Conservation (phyloP, 2,888 invertebrate genomes). For the Copidosoma aretas region DNA sequence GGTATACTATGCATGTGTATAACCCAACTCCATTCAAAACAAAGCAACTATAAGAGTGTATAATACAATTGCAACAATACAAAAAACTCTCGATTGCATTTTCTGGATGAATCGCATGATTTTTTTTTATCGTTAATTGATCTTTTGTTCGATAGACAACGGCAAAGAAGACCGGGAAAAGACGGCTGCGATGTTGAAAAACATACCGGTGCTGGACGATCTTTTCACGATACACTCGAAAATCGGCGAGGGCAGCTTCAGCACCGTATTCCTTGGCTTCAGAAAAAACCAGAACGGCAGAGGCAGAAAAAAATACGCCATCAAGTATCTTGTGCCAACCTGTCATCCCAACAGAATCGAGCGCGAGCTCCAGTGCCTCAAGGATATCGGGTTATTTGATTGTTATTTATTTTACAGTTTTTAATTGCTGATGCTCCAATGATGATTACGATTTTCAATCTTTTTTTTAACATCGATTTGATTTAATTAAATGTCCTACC, state of each 20-base stretch:
- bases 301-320: conserved; percentile 71
- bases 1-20: no score
- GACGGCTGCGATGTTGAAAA: conserved; percentile 59
- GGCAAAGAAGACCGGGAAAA: conserved; percentile 7
- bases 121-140: no score
- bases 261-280: conserved; percentile 82
- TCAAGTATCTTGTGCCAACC: conserved; percentile 88
- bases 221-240: conserved; percentile 74
- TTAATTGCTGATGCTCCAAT: no score
- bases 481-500: no score
- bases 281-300: conserved; percentile 62
- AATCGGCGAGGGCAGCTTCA: conserved; percentile 86
- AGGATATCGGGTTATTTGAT: conserved; percentile 73
- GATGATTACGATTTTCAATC: no score
- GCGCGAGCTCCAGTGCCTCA: conserved; percentile 81
- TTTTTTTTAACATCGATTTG: no score
- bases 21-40: no score
- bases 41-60: no score
- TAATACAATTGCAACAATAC: no score
- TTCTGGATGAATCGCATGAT: no score
- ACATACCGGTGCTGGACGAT: conserved; percentile 69
- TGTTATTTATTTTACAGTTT: no score
- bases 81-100: no score
- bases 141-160: background rate
- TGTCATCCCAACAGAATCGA: conserved; percentile 82